Evolutionary conservation across 2,113 vertebrate genomes (phyloP).

Genomic region (Paedocypris sp.): DNA sequence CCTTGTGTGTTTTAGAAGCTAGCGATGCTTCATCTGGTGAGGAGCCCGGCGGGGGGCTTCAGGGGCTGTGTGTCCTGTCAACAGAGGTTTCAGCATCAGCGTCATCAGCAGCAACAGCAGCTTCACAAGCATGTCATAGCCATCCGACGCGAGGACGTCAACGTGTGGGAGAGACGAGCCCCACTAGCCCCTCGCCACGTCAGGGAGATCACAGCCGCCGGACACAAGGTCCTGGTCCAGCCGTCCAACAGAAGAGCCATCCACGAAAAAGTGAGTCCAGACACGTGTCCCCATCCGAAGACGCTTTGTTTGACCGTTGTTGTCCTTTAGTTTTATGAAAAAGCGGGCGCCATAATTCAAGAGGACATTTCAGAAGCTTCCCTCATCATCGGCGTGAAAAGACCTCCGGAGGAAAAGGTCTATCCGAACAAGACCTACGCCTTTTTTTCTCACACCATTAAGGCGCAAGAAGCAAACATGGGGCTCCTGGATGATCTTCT

Average conservation of each 20-base stretch:
- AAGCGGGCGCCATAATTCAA: slow-evolving; percentile 82
- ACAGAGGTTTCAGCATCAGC: slow-evolving; percentile 43
- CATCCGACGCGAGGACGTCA: slow-evolving; percentile 85
- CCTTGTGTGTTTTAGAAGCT: slow-evolving; percentile 39
- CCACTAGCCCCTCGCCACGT: slow-evolving; percentile 86
- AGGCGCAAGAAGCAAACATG: slow-evolving; percentile 97
- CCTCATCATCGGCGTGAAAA: slow-evolving; percentile 90
- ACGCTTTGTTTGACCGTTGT: no score
- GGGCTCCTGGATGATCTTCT: slow-evolving; percentile 81
- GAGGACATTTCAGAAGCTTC: slow-evolving; percentile 92
- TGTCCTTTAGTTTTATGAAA: slow-evolving; percentile 73
- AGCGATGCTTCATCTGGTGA: slow-evolving; percentile 69
- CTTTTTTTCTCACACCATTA: slow-evolving; percentile 98
- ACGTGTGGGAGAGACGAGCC: slow-evolving; percentile 86
- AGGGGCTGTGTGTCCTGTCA: slow-evolving; percentile 31
- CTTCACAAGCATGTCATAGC: slow-evolving; percentile 71
- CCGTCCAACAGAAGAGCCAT: slow-evolving; percentile 89
- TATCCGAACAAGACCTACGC: slow-evolving; percentile 87
- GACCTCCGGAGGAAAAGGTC: slow-evolving; percentile 80
- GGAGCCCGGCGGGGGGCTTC: slow-evolving; percentile 39
- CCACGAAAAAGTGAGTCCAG: slow-evolving; percentile 79
- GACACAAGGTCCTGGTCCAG: slow-evolving; percentile 88
- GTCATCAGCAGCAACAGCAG: slow-evolving; percentile 53
- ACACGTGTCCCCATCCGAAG: no score
- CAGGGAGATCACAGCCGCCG: slow-evolving; percentile 77